Evolutionary conservation across 2,113 vertebrate genomes (phyloP).

Genomic region (Serilophus lunatus): DNA sequence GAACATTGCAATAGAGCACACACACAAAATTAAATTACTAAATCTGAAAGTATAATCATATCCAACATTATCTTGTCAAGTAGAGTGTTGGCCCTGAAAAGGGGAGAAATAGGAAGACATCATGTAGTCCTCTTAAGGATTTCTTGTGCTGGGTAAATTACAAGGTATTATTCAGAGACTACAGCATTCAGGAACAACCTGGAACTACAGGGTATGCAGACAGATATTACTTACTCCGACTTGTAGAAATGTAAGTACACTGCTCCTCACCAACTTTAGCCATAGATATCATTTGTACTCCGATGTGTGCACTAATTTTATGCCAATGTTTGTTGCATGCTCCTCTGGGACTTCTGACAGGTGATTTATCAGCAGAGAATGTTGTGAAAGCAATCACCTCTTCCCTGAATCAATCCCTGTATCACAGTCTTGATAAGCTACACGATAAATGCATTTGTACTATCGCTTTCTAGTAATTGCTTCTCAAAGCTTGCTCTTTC

Average conservation of each 20-base stretch:
- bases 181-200: not conserved
- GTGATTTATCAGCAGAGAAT: not conserved
- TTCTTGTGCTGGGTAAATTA: not conserved
- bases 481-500: not conserved
- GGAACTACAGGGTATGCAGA: not conserved
- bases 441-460: not conserved
- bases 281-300: rapidly evolving
- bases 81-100: not conserved
- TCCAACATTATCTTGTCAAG: not conserved
- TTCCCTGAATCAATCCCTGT: not conserved
- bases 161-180: not conserved
- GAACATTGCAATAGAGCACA: not conserved
- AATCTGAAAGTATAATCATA: not conserved
- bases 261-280: not conserved
- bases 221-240: not conserved
- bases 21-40: not conserved
- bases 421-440: not conserved
- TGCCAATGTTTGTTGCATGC: not conserved
- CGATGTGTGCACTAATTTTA: not conserved
- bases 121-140: not conserved
- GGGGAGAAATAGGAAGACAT: not conserved
- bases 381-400: not conserved
- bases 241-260: not conserved
- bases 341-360: not conserved
- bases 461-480: not conserved